Conservation (phyloP, 2,797 vertebrate species). For the Ibycter americanus region DNA sequence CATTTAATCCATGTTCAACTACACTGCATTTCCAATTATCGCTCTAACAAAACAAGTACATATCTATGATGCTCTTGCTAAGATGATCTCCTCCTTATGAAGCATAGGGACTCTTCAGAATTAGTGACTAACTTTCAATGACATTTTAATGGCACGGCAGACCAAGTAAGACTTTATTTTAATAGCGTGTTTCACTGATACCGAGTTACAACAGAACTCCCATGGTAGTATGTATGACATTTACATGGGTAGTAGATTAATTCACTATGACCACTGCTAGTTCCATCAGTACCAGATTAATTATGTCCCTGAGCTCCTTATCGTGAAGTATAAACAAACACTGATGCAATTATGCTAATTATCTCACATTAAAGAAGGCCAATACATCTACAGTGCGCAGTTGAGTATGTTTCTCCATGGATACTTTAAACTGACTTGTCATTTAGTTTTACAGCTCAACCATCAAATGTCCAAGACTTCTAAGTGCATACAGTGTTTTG, state of each 20-base stretch:
- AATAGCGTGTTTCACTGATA: slow-evolving; percentile 1
- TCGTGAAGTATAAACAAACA: slow-evolving; percentile 5
- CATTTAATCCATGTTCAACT: not conserved
- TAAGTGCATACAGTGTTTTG: not conserved
- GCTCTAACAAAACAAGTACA: not conserved
- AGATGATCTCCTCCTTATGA: not conserved
- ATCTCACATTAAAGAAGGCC: not conserved
- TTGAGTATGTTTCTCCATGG: not conserved
- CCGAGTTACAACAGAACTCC: not conserved
- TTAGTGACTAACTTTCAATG: not conserved
- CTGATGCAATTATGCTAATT: not conserved
- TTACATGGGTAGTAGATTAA: not conserved
- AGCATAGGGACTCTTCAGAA: not conserved
- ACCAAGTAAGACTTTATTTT: slow-evolving; percentile 28
- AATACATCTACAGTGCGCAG: not conserved
- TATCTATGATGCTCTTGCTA: not conserved
- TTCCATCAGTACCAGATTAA: slow-evolving; percentile 43
- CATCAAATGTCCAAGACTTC: not conserved
- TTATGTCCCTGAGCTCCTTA: slow-evolving; percentile 26
- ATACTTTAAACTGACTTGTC: slow-evolving; percentile 30
- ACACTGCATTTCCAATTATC: not conserved
- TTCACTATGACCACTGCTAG: slow-evolving; percentile 34
- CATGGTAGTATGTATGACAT: not conserved
- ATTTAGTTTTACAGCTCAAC: not conserved
- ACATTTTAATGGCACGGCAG: slow-evolving; percentile 9